Evolutionary conservation across 2,797 vertebrate genomes (phyloP).

Genomic region (Channa striata): DNA sequence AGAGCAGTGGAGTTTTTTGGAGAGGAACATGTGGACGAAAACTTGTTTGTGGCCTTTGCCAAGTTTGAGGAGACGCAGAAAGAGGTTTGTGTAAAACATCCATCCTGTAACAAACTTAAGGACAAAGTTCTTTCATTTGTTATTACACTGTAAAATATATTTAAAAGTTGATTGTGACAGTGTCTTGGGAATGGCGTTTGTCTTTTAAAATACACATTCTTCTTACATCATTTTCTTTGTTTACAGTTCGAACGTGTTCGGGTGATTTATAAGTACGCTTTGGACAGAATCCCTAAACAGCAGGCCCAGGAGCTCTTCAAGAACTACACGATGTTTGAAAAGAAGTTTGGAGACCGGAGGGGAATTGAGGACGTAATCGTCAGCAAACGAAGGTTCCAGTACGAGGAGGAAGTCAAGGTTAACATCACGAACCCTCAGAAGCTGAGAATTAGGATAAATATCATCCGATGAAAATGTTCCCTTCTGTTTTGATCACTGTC

Average conservation of each 20-base stretch:
- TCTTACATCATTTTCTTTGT: no score
- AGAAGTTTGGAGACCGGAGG: slow-evolving; percentile 96
- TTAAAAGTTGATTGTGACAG: neutral
- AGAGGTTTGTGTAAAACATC: slow-evolving; percentile 81
- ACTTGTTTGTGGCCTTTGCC: slow-evolving; percentile 95
- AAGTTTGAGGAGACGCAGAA: slow-evolving; percentile 98
- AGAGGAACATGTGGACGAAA: slow-evolving; percentile 92
- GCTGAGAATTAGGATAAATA: neutral
- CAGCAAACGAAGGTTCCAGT: slow-evolving; percentile 96
- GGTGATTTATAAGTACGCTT: slow-evolving; percentile 96
- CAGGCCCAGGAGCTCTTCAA: slow-evolving; percentile 98
- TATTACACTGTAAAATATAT: neutral
- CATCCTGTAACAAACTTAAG: neutral
- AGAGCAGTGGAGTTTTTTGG: slow-evolving; percentile 96
- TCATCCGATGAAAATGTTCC: neutral
- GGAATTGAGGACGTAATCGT: slow-evolving; percentile 99
- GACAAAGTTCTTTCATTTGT: neutral
- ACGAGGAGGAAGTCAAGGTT: slow-evolving; percentile 99
- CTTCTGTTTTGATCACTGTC: no score
- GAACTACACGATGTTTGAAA: slow-evolving; percentile 98
- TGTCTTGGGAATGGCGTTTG: neutral
- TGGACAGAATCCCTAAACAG: slow-evolving; percentile 96
- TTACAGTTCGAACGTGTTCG: slow-evolving; percentile 95
- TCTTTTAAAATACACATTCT: neutral
- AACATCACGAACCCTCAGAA: neutral